phyloP scores from a whole-genome alignment of 1,140 invertebrate genomes.

The Drusus annulatus region DNA sequence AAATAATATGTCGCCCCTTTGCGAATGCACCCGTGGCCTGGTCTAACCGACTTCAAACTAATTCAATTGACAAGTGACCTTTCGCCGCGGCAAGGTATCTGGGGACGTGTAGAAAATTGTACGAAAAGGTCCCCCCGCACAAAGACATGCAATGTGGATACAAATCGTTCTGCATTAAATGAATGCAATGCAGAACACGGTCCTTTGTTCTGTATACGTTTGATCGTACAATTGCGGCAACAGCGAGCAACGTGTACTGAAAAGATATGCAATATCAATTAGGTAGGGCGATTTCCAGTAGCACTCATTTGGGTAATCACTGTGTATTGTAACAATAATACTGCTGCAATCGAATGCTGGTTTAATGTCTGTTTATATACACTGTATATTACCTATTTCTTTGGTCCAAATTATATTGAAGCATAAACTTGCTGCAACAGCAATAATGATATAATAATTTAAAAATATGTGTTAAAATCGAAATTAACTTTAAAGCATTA shows the following conservation, averaged over 20 bases:
- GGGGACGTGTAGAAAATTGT: conserved; percentile 36
- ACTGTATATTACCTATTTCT: too few species aligned
- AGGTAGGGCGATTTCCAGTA: background rate
- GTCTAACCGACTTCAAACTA: conserved; percentile 34
- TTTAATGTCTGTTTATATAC: too few species aligned
- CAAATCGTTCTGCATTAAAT: conserved; percentile 34
- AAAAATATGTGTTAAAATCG: too few species aligned
- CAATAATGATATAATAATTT: too few species aligned
- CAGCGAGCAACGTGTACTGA: background rate
- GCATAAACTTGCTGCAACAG: too few species aligned
- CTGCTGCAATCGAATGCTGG: too few species aligned
- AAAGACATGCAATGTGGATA: conserved; percentile 27
- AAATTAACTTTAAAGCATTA: too few species aligned
- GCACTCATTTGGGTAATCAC: background rate
- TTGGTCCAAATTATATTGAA: too few species aligned
- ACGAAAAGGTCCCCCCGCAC: conserved; percentile 43
- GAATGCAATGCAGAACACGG: conserved; percentile 24
- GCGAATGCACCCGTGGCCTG: background rate
- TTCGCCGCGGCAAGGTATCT: conserved; percentile 26
- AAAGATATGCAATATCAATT: conserved; percentile 21
- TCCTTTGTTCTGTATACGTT: conserved; percentile 23
- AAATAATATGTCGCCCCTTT: background rate
- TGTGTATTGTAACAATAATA: too few species aligned
- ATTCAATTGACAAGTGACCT: conserved; percentile 59
- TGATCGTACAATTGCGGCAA: conserved; percentile 23